Evolutionary conservation across 2,113 vertebrate genomes (phyloP).

Genomic region (Pedetes capensis): DNA sequence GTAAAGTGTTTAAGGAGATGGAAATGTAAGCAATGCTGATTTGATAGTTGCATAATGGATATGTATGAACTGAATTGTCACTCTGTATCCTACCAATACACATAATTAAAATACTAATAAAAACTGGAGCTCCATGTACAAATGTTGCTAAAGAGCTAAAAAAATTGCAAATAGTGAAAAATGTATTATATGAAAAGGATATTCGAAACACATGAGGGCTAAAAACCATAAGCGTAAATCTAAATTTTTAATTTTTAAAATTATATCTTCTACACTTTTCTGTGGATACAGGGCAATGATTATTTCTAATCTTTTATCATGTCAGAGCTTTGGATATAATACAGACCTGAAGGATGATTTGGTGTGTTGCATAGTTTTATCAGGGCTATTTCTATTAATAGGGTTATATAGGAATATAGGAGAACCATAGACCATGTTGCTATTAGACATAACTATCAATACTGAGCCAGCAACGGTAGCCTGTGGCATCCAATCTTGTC

Average conservation of each 20-base stretch:
- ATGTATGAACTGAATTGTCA: no score
- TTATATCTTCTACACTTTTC: not conserved
- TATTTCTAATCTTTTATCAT: not conserved
- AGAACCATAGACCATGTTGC: not conserved
- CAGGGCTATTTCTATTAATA: not conserved
- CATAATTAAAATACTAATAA: no score
- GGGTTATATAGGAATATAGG: not conserved
- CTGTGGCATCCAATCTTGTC: no score
- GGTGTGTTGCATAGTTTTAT: not conserved
- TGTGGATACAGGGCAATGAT: not conserved
- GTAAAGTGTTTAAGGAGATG: no score
- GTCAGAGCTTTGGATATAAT: not conserved
- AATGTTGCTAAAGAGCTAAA: not conserved
- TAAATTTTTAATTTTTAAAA: not conserved
- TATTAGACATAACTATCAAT: not conserved
- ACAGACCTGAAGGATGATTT: not conserved
- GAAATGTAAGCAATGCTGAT: no score
- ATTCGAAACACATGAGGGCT: conserved; percentile 5
- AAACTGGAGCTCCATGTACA: not conserved
- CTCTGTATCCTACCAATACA: no score
- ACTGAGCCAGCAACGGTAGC: no score
- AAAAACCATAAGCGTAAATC: not conserved
- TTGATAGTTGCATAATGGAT: no score
- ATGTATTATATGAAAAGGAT: not conserved
- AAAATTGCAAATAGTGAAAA: conserved; percentile 26